phyloP scores from a whole-genome alignment of 2,797 vertebrate species.

The Cirrhinus molitorella region DNA sequence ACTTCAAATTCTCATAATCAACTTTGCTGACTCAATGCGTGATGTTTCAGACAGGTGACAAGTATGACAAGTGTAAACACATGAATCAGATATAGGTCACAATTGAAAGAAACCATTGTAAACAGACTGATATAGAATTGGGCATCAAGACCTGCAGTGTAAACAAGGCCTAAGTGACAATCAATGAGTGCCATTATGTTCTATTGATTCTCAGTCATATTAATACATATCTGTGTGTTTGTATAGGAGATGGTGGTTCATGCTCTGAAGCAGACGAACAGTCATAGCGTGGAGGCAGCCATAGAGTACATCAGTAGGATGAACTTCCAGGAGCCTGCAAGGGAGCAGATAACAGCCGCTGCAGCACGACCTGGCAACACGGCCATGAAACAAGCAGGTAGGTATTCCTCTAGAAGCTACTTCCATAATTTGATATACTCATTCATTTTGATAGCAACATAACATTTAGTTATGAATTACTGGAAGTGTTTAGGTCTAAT shows the following conservation, averaged over 20 bases:
- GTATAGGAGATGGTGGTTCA: slow-evolving; percentile 87
- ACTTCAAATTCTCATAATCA: no score
- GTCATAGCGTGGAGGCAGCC: slow-evolving; percentile 87
- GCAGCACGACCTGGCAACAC: slow-evolving; percentile 82
- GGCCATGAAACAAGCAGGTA: slow-evolving; percentile 89
- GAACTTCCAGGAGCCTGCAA: slow-evolving; percentile 90
- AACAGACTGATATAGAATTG: no score
- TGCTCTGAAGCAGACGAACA: slow-evolving; percentile 86
- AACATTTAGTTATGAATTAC: not conserved
- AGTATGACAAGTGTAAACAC: no score
- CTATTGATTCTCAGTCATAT: not conserved
- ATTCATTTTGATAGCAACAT: slow-evolving; percentile 7
- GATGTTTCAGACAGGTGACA: no score
- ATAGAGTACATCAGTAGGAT: slow-evolving; percentile 94
- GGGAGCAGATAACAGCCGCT: slow-evolving; percentile 87
- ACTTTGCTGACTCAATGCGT: no score
- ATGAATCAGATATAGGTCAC: no score
- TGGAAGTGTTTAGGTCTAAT: not conserved
- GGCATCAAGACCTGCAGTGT: no score
- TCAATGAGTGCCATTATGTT: not conserved
- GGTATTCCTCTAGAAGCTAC: slow-evolving; percentile 22
- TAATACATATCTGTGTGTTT: not conserved
- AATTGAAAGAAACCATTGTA: no score
- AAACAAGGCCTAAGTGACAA: not conserved
- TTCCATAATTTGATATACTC: slow-evolving; percentile 18